Base-by-base conservation (phyloP, 1,140 invertebrate species). In the Diorhabda elongata region DNA sequence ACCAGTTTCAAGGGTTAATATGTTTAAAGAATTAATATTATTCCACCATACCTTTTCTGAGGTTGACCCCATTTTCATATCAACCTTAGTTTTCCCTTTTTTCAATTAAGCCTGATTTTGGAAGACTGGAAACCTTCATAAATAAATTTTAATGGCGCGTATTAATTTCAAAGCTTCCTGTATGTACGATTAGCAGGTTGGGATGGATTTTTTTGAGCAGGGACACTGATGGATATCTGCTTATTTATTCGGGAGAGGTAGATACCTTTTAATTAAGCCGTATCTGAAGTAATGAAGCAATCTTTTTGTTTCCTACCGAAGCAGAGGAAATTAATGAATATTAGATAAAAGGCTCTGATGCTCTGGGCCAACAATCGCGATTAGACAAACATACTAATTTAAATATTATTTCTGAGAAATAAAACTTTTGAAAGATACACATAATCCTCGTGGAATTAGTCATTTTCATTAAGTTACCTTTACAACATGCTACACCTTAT, bases 141-240 rank as follows among this genome's bases (percentile, higher is more conserved):
- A 52, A 52, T 52, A 52, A 52, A 52, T 52, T 52, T 52, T 52
- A 52, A 52, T 52, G 47, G 47, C 47, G 47, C 47, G 47, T 52
- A 52, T 52, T 52, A 52, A 52, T 52, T 52, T 52, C n/a, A 52
- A 52, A 52, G 47, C 47, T 52, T 52, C 47, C 47, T 52, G 47
- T 52, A 52, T 52, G 47, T 52, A 52, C 47, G 47, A 52, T 52
- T 52, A 52, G n/a, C 47, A 52, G 47, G 47, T 52, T n/a, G 47
- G 47, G 47, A 52, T 52, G 47, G 47, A 52, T 52, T 52, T 52
- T 26, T 52, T 52, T 52, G 47, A 52, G 47, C 47, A 52, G 47
- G 47, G 47, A 52, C 47, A 52, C 47, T 52, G 47, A 52, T 52
- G 47, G 47, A 52, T 52, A 52, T 52, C 47, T 52, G 47, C 47